Base-by-base conservation (phyloP, 2,113 vertebrate species). In the Illadopsis cleaveri region DNA sequence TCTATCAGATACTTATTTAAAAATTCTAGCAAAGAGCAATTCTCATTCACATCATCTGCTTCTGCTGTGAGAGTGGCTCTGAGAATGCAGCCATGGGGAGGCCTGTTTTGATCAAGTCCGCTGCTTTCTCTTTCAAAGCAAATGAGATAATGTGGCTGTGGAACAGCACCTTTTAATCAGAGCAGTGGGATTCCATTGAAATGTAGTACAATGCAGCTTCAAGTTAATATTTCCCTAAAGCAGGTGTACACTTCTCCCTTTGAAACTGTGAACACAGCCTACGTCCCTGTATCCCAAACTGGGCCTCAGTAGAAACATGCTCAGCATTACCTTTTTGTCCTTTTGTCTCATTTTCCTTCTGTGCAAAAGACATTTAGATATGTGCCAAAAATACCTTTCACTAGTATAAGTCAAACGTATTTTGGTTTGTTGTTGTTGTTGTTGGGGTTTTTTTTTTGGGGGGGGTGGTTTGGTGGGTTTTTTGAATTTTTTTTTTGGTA, bases 71-170 rank as follows among this genome's bases (percentile, higher is more conserved):
- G 88, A 96, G 90, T 45, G 56, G 66, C 75, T 92, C 60, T 95
- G 91, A 94, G 91, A 96, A 81, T 35, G 70, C 82, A 96, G 72
- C 71, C 72, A 65, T 42, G 22, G 89, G 84, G 91, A 97, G 68
- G 84, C 71, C 78, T 84, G 80, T 96, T 98, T 97, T 97, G 94
- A 98, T 97, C 92, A 95, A 86, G 73, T 95, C 82, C 2, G 10
- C 70, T 90, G 77, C 82, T 94, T 96, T 97, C 84, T 64, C 58
- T 94, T 97, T 97, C 92, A 97, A 96, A 96, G 89, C 11, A 35
- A 97, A 95, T 72, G 82, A 84, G 91, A 94, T 96, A 97, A 96
- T 72, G 81, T 4, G 66, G 72, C 90, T 88, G 80, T 83, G 83
- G 48, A 94, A 95, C 45, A 95, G 92, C 85, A 87, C 58, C 86